Evolutionary conservation across 2,113 vertebrate genomes (phyloP).

Genomic region (Labeo catla): DNA sequence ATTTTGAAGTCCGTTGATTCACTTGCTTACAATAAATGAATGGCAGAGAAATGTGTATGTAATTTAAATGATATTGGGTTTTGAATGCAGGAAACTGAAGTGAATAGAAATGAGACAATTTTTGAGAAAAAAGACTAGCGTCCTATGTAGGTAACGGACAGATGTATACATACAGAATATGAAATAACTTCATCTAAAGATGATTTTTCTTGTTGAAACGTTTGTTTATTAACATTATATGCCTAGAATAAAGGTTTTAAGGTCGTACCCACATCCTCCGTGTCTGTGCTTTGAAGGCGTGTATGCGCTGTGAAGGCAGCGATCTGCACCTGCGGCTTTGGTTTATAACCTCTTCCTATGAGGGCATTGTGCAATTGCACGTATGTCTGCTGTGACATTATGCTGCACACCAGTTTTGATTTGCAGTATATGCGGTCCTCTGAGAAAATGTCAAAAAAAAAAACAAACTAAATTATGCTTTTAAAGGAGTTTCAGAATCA

Average conservation of each 20-base stretch:
- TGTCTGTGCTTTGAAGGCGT: neutral
- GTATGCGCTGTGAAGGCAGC: neutral
- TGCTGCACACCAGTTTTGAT: neutral
- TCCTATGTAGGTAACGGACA: neutral
- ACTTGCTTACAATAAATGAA: neutral
- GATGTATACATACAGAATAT: neutral
- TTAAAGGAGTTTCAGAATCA: neutral
- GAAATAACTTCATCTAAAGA: neutral
- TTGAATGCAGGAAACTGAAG: neutral
- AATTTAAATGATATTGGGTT: neutral
- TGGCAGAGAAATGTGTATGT: neutral
- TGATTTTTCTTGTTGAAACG: neutral
- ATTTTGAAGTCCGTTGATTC: neutral
- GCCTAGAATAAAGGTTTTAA: neutral
- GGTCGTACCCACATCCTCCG: neutral
- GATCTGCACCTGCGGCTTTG: slow-evolving; percentile 37
- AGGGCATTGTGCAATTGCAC: neutral
- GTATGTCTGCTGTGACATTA: neutral
- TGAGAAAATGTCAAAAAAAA: neutral
- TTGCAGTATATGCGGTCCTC: neutral
- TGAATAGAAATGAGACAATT: neutral
- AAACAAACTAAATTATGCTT: neutral
- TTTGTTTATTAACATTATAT: neutral
- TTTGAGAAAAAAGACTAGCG: neutral
- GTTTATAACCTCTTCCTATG: slow-evolving; percentile 19